Evolutionary conservation across 1,140 invertebrate genomes (phyloP), one percentile per base, ranked within the genome.

Genomic region (Phortica variegata): DNA sequence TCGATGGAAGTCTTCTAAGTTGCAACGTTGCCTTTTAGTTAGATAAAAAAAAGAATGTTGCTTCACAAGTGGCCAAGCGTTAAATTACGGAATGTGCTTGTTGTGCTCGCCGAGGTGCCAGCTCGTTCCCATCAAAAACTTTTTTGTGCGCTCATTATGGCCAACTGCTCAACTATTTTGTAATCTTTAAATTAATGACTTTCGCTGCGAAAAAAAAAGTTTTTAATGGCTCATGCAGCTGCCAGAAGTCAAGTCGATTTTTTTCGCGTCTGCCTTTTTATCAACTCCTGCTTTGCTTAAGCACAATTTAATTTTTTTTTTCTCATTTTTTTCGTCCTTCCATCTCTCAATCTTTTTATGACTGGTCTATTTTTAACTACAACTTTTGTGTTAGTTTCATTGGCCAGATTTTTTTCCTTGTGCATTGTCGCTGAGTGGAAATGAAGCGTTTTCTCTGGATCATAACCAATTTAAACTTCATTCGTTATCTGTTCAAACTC

Each of bases 381-480:
- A 29, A 26, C 12, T 29, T 29, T 6, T 6, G 46, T 45, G 54
- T 54, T 5, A 15, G 8, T 34, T 15, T 34, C 33, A 15, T 50
- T 61, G 33, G 33, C 46, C 13, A n/a, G n/a, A n/a, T n/a, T n/a
- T n/a, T 61, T 49, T 49, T 52, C 37, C 52, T 58, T 60, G 57
- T 19, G 8, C 23, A 31, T 34, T 9, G 13, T 7, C 26, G 12
- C 26, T 7, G 9, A 34, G 33, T 34, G 33, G 8, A 7, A 6
- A 34, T 4, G 12, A 34, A 5, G 26, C 26, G 33, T 15, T 40
- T 50, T 40, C 21, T 62, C 47, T 38, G 60, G 39, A 59, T 66
- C 54, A 68, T 68, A 66, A 68, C 62, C 68, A 66, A 68, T 68
- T 66, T 66, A 51, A 66, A 66, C 53, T 66, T 63, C 54, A 66